These are phyloP conservation scores for Drosophila leonis DNA, from an alignment of 2,888 invertebrate species.

Conservation along the genomic window DNA sequence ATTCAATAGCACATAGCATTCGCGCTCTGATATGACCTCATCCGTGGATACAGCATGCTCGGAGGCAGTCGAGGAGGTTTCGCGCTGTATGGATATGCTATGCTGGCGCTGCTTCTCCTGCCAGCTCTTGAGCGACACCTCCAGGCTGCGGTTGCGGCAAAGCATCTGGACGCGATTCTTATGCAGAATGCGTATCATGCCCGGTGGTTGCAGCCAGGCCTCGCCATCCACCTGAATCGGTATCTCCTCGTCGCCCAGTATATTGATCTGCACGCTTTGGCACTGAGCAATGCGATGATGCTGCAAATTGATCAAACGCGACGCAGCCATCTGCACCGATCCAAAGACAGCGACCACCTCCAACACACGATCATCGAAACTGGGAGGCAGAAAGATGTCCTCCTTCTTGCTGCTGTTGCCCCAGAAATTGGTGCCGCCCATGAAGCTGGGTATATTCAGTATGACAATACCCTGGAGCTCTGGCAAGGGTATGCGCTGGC, in stretches of 20 bases:
- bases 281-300: constrained; percentile 99
- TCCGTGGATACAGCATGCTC: constrained; percentile 85
- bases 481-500: constrained; percentile 96
- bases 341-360: constrained; percentile 99
- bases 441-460: constrained; percentile 98
- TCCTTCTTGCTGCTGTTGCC: constrained; percentile 96
- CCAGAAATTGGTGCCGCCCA: constrained; percentile 99
- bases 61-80: constrained; percentile 85
- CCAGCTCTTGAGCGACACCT: constrained; percentile 95
- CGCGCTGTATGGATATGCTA: constrained; percentile 86
- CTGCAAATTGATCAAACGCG: constrained; percentile 96
- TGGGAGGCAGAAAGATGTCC: constrained; percentile 95
- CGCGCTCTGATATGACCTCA: constrained; percentile 86
- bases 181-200: constrained; percentile 97
- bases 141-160: constrained; percentile 94
- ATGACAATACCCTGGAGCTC: constrained; percentile 98
- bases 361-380: constrained; percentile 97
- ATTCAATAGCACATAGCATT: constrained; percentile 87
- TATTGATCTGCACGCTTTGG: constrained; percentile 97
- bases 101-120: constrained; percentile 92
- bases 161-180: constrained; percentile 99
- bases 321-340: constrained; percentile 98
- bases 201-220: constrained; percentile 99
- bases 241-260: constrained; percentile 95
- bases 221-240: constrained; percentile 99